Evolutionary conservation across 1,140 invertebrate species (phyloP), one percentile per base, ranked within the genome.

Genomic region (Anagrus nilaparvatae): DNA sequence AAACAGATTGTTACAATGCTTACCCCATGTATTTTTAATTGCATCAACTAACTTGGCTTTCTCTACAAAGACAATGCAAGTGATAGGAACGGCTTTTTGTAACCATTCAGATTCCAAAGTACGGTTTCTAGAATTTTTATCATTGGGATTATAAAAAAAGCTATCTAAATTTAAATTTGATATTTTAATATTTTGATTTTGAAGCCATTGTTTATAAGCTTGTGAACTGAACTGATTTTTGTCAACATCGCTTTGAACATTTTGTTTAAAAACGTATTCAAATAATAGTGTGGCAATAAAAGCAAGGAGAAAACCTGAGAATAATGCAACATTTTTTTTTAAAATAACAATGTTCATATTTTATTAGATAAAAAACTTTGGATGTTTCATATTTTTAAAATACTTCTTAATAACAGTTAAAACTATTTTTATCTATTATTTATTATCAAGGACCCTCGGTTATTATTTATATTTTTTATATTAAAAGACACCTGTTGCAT

Each of bases 11-110:
- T 66, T 66, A 40, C 66, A 69, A 7, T 46, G 55, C 24, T 28
- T 43, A 7, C 59, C 63, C 66, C 66, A 69, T 0, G 66, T 67
- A n/a, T 54, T 42, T 25, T 50, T 46, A 5, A 64, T 59, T 4
- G 63, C 28, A 36, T 47, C 41, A 6, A 57, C 57, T 5, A 61
- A 43, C 31, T 59, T 61, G 1, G 54, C 24, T 53, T 58, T 63
- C 5, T 65, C 55, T 2, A 65, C 50, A 44, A 64, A 65, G 23
- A 69, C 53, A 2, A 63, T 47, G 36, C 66, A 69, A 9, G 62
- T 62, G 0, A 69, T 20, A 16, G 60, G 53, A 6, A 67, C 40
- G 52, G 52, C 55, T 1, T 49, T 40, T 8, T 37, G 56, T 8
- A 69, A 34, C 63, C 61, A 67, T 5, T 64, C 52, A 1, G 61